Percentiles rank a stretch among this genome's conserved stretches.
Conservation (phyloP, 2,113 vertebrate species). For the Theristicus caerulescens region DNA sequence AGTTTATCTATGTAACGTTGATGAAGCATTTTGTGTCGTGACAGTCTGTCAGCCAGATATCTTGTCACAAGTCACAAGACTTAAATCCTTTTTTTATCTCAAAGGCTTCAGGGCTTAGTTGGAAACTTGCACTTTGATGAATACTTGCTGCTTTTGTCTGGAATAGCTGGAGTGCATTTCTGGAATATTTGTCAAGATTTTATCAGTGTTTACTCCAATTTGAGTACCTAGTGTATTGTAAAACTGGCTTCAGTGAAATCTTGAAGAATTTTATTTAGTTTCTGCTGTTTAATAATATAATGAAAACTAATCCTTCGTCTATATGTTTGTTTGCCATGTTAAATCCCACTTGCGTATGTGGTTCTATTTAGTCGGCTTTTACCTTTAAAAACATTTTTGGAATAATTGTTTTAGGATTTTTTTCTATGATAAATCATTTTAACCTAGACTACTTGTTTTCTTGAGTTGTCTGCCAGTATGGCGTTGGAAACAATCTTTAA, state of each 20-base stretch:
- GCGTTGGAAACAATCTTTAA: slow-evolving; percentile 51
- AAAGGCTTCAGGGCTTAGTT: slow-evolving; percentile 37
- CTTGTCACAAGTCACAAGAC: slow-evolving; percentile 45
- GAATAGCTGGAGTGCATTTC: slow-evolving; percentile 72
- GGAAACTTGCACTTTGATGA: slow-evolving; percentile 62
- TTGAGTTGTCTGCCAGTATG: slow-evolving; percentile 39
- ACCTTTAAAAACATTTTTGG: slow-evolving; percentile 33
- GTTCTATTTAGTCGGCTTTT: slow-evolving; percentile 43
- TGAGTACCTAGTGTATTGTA: slow-evolving; percentile 67
- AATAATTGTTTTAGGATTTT: not conserved
- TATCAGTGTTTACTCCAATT: slow-evolving; percentile 70
- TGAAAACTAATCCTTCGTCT: slow-evolving; percentile 39
- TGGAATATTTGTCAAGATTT: slow-evolving; percentile 78
- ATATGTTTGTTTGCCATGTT: not conserved
- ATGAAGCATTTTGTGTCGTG: slow-evolving; percentile 40
- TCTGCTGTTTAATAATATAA: slow-evolving; percentile 53
- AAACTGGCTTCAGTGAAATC: slow-evolving; percentile 41
- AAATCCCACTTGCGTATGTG: slow-evolving; percentile 14
- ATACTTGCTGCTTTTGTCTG: slow-evolving; percentile 71
- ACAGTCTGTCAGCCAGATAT: slow-evolving; percentile 46
- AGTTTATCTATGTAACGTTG: not conserved
- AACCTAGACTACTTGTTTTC: slow-evolving; percentile 45
- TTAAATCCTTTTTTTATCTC: slow-evolving; percentile 62
- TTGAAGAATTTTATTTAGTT: slow-evolving; percentile 52
- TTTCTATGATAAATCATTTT: slow-evolving; percentile 37